Percentiles rank a stretch among this genome's conserved stretches.
Conservation (phyloP, 2,113 vertebrate species). For the Brevimyrus niger region DNA sequence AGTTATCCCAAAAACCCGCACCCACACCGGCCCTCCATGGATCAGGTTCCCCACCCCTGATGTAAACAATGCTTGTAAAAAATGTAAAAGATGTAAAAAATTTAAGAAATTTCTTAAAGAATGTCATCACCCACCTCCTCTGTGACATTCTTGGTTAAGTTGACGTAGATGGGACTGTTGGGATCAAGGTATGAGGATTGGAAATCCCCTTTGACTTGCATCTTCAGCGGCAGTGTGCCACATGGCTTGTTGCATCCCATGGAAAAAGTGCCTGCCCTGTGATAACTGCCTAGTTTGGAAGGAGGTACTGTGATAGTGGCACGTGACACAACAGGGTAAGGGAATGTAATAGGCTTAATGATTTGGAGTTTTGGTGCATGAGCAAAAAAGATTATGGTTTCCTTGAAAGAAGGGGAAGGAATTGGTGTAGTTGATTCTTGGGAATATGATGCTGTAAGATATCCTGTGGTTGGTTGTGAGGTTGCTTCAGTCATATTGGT, state of each 20-base stretch:
- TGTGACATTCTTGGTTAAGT: conserved; percentile 10
- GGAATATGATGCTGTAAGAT: neutral
- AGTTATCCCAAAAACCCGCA: too few species aligned
- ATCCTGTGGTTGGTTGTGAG: neutral
- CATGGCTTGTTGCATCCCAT: neutral
- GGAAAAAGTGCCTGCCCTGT: neutral
- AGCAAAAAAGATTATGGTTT: conserved; percentile 8
- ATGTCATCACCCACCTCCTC: conserved; percentile 14
- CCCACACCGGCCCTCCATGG: too few species aligned
- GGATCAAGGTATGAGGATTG: neutral
- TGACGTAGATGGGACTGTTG: neutral
- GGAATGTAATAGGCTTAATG: conserved; percentile 1
- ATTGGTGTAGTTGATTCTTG: neutral
- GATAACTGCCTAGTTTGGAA: neutral
- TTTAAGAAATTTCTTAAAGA: neutral
- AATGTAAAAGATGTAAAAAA: too few species aligned
- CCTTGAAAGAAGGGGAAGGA: neutral
- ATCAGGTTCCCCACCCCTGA: too few species aligned
- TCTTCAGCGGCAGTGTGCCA: neutral
- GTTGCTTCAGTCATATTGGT: neutral
- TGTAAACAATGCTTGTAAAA: neutral
- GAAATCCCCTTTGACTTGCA: neutral
- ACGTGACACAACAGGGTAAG: conserved; percentile 11
- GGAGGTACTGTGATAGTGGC: neutral
- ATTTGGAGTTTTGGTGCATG: neutral